phyloP scores from a whole-genome alignment of 2,797 vertebrate genomes.

The Gymnoscopelus braueri region DNA sequence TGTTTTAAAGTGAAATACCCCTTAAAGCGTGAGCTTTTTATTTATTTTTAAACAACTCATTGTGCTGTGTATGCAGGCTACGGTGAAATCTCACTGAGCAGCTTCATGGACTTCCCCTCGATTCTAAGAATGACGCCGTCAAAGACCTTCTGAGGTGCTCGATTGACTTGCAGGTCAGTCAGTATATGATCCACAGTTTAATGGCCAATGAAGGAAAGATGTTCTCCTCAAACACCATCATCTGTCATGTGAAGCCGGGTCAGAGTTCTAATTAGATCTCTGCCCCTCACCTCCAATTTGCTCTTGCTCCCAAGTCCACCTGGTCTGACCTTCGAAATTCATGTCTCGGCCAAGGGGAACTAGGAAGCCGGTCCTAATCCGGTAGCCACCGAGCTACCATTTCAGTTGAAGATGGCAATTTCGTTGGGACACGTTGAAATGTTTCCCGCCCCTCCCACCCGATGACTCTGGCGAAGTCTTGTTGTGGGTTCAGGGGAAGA shows the following conservation, averaged over 20 bases:
- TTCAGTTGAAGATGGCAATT: background rate
- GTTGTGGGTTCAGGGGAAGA: background rate
- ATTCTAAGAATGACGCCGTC: background rate
- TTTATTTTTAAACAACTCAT: too few relatives aligned
- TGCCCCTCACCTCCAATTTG: conserved; percentile 47
- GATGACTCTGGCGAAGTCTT: background rate
- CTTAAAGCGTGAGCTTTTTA: too few relatives aligned
- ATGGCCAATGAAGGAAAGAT: background rate
- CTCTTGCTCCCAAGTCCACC: conserved; percentile 37
- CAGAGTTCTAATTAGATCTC: conserved; percentile 51
- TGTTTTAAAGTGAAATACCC: too few relatives aligned
- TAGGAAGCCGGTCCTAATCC: background rate
- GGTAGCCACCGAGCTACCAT: conserved; percentile 2
- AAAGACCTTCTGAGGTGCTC: background rate
- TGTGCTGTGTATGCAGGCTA: too few relatives aligned
- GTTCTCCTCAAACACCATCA: background rate
- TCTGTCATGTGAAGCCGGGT: conserved; percentile 23
- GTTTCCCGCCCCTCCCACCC: conserved; percentile 7
- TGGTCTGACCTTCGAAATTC: conserved; percentile 57
- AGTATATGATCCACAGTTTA: background rate
- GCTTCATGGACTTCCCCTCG: too few relatives aligned
- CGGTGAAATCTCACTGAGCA: too few relatives aligned
- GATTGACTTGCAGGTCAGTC: background rate
- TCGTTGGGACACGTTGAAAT: conserved; percentile 19
- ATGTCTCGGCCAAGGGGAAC: background rate